phyloP scores from a whole-genome alignment of 2,113 vertebrate species.

The Spea bombifrons region DNA sequence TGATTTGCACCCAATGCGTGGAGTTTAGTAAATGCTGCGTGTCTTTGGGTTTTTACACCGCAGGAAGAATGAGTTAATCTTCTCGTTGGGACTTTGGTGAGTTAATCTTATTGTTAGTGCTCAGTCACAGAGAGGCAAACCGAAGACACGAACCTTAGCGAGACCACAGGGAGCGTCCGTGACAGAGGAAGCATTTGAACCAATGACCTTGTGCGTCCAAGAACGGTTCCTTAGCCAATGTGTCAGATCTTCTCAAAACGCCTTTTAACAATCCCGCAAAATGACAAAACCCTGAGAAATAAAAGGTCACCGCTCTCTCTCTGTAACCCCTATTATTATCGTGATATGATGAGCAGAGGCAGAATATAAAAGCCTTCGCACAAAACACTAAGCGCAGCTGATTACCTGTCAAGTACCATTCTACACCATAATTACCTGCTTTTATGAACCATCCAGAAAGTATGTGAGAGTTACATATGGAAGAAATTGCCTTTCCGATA shows the following conservation, averaged over 20 bases:
- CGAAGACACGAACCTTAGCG: constrained; percentile 15
- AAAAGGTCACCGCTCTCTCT: constrained; percentile 38
- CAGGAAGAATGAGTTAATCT: too few species aligned
- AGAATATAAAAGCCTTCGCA: constrained; percentile 32
- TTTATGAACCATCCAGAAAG: constrained; percentile 33
- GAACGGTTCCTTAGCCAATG: constrained; percentile 45
- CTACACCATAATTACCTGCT: constrained; percentile 45
- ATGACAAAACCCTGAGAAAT: constrained; percentile 41
- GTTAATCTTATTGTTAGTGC: constrained; percentile 29
- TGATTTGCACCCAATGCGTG: too few species aligned
- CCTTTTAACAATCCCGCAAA: constrained; percentile 29
- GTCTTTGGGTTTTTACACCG: too few species aligned
- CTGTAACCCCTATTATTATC: constrained; percentile 38
- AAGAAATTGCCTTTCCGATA: constrained; percentile 11
- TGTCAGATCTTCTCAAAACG: constrained; percentile 44
- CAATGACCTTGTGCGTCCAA: constrained; percentile 19
- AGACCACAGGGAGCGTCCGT: constrained; percentile 12
- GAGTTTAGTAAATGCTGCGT: too few species aligned
- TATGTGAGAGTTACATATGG: constrained; percentile 13
- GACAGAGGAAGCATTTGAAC: constrained; percentile 30
- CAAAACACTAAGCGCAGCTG: constrained; percentile 28
- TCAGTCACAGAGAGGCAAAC: constrained; percentile 23
- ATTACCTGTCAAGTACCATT: constrained; percentile 43
- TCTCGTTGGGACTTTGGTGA: neutral
- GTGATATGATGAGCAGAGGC: constrained; percentile 43